Base-by-base conservation (phyloP, 2,888 invertebrate genomes). In the Drosophila fulvimacula region DNA sequence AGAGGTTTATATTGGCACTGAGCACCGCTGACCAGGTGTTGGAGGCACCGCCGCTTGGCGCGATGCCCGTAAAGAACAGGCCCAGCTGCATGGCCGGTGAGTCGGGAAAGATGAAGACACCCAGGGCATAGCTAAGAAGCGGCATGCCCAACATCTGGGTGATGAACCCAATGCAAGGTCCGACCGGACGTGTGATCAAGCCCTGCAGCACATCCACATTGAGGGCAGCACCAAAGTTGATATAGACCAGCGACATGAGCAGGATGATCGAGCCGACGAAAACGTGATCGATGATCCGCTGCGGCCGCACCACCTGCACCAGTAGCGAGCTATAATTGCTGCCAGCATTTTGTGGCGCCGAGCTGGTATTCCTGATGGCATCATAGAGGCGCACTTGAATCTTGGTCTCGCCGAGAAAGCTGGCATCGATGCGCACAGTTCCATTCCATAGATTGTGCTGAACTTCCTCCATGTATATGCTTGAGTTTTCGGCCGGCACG, bases 21-120 rank as follows among this genome's bases (percentile, higher is more conserved):
- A 99, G 93, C 17, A 99, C 94, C 75, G 97, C 95, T 0, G 98
- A 96, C 98, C 98, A 99, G 84, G 98, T 97, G 92, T 99, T 99
- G 52, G 98, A 98, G 27, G 98, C 98, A 0, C 98, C 99, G 0
- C 99, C 98, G n/a, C 96, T 97, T 0, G 98, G 98, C 4, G 97
- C 95, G 21, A 97, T 96, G 0, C 98, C 98, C 0, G 97, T 96
- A 92, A 97, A 97, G 93, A 98, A 98, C 92, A 98, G 94, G 4
- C 98, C 98, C 78, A 98, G 92, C 51, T 96, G 96, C 94, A 98
- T 94, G 79, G 94, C 94, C 3, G 94, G 93, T 56, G 93, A 93
- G 65, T 94, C 91, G 1, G 96, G 95, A 92, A 97, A 97, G 21
- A 97, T 93, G 19, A 95, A 82, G 81, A 94, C 94, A 0, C 96